These are phyloP conservation scores for Mya arenaria DNA, from an alignment of 1,140 invertebrate genomes.

Conservation along the genomic window DNA sequence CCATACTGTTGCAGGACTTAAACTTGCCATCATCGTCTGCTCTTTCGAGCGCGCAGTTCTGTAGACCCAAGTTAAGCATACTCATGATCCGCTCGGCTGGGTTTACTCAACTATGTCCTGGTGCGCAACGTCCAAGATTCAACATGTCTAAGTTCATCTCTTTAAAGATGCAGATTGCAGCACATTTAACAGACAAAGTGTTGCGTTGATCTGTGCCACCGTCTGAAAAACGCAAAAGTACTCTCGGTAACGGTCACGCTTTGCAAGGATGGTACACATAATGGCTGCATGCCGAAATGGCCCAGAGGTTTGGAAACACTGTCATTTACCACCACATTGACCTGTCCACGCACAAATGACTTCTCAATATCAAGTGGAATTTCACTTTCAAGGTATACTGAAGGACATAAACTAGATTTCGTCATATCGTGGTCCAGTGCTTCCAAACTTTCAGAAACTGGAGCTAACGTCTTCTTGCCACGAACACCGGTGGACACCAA, in stretches of 20 bases:
- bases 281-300: conserved; percentile 52
- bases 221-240: conserved; percentile 47
- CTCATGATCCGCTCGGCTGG: conserved; percentile 55
- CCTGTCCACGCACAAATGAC: conserved; percentile 28
- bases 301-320: conserved; percentile 45
- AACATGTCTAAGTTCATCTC: conserved; percentile 37
- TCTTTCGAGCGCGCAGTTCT: conserved; percentile 31
- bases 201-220: conserved; percentile 51
- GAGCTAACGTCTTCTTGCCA: conserved; percentile 48
- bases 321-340: conserved; percentile 46
- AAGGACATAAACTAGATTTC: conserved; percentile 13
- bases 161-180: conserved; percentile 33
- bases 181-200: conserved; percentile 37
- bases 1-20: conserved; percentile 5
- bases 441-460: background rate
- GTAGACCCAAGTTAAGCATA: conserved; percentile 48
- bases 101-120: conserved; percentile 40
- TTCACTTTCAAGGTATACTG: conserved; percentile 45
- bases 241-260: too few species aligned
- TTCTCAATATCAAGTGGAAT: conserved; percentile 41
- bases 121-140: conserved; percentile 36
- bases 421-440: conserved; percentile 56
- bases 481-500: conserved; percentile 27
- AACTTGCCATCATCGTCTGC: background rate
- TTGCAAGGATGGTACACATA: too few species aligned